phyloP scores from a whole-genome alignment of 2,888 invertebrate genomes.

The Ormyrus labotus region DNA sequence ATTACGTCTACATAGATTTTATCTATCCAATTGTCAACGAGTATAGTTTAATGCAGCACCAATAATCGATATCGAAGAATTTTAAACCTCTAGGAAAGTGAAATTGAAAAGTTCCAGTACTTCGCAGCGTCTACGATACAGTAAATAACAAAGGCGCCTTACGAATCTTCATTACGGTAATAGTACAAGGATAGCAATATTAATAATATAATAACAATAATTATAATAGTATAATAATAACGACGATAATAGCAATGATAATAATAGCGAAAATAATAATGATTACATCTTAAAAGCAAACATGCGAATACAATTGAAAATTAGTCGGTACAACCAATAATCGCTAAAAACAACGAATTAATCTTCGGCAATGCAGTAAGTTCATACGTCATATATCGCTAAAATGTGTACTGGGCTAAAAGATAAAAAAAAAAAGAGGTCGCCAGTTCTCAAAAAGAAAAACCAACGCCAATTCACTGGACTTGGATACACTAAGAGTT shows the following conservation, averaged over 20 bases:
- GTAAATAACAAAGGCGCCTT: slow-evolving; percentile 32
- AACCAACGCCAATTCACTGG: not conserved
- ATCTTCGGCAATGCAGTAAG: slow-evolving; percentile 42
- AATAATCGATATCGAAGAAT: not conserved
- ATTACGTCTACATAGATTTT: not conserved
- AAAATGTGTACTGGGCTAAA: not conserved
- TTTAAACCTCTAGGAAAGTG: slow-evolving; percentile 25
- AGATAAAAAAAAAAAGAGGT: not conserved
- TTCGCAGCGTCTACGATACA: slow-evolving; percentile 57
- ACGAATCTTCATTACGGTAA: not conserved
- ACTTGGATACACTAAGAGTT: slow-evolving; percentile 27
- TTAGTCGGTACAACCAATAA: slow-evolving; percentile 5
- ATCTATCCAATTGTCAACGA: slow-evolving; percentile 7
- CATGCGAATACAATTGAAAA: slow-evolving; percentile 19
- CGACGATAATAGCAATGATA: not conserved
- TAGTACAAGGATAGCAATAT: slow-evolving; percentile 4
- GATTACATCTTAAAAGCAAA: slow-evolving; percentile 39
- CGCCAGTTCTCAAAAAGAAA: not conserved
- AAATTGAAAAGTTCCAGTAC: slow-evolving; percentile 53
- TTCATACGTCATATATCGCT: not conserved
- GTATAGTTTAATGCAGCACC: slow-evolving; percentile 34
- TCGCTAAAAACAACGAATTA: slow-evolving; percentile 26
- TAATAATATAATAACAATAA: slow-evolving; percentile 16
- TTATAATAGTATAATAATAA: slow-evolving; percentile 18
- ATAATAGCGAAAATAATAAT: slow-evolving; percentile 25